phyloP scores from a whole-genome alignment of 2,888 invertebrate species.

The Urechis unicinctus region DNA sequence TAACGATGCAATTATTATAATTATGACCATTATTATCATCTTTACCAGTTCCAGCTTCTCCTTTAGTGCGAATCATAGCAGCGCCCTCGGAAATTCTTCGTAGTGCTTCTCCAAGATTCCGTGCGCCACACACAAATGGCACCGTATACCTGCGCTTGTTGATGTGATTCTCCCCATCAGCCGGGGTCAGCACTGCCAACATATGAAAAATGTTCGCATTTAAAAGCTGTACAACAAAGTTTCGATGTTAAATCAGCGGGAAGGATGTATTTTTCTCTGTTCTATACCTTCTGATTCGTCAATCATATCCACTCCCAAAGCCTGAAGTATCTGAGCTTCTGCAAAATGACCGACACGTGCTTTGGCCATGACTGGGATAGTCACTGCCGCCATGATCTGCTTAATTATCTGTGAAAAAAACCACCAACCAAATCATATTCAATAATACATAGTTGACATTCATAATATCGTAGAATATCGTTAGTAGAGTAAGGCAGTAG shows the following conservation, averaged over 20 bases:
- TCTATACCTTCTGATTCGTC: slow-evolving; percentile 46
- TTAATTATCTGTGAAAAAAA: slow-evolving; percentile 26
- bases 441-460: too few species aligned
- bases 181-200: slow-evolving; percentile 34
- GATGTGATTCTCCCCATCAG: slow-evolving; percentile 41
- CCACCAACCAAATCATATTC: too few species aligned
- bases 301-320: slow-evolving; percentile 44
- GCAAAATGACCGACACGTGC: slow-evolving; percentile 43
- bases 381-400: slow-evolving; percentile 40
- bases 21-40: too few species aligned
- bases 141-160: slow-evolving; percentile 40
- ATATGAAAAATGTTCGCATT: too few species aligned
- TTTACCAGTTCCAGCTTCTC: slow-evolving; percentile 43
- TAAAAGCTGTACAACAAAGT: too few species aligned
- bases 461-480: neutral
- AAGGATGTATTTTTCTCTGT: too few species aligned
- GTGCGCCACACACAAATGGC: slow-evolving; percentile 44
- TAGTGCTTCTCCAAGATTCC: slow-evolving; percentile 42
- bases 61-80: slow-evolving; percentile 46
- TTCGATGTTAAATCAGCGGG: too few species aligned
- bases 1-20: too few species aligned
- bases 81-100: slow-evolving; percentile 41
- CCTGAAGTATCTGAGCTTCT: slow-evolving; percentile 43
- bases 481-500: neutral
- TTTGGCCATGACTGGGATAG: slow-evolving; percentile 46